Evolutionary conservation across 2,797 vertebrate species (phyloP), one percentile per base, ranked within the genome.

Genomic region (Rhinella marina): DNA sequence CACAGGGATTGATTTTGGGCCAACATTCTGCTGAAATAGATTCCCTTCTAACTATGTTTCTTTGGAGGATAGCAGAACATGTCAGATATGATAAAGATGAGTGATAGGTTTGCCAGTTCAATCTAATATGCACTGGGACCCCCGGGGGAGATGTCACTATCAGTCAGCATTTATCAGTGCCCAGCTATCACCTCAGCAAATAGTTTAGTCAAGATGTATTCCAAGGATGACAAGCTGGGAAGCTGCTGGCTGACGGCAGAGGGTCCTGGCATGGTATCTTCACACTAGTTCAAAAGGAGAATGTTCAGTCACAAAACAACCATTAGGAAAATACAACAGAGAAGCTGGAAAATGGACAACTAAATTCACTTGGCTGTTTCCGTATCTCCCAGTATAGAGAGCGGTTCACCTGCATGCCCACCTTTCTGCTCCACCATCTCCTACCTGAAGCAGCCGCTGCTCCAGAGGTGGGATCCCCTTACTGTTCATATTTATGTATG

Each of bases 31-130:
- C 73, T 89, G 41, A 86, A 52, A 57, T 87, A 85, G n/a, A 78
- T 52, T 32, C 72, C 84, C 68, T 89, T 66, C 25, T 8, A 73
- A 27, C 66, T 52, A 19, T 59, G 70, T 87, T 78, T 72, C 25
- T 82, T 85, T 77, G 79, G 54, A 88, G 66, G 76, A 70, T 81
- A 52, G 75, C 54, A 84, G 75, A 86, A 27, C 75, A 79, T 89
- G 27, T n/a, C 85, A 91, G 90, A 91, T 48, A 84, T 4, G 76
- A 72, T 64, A 57, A 23, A 0, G 88, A n/a, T 56, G 82, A 90
- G 1, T 9, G 2, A 90, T 90, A 50, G 84, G 61, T 48, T 90
- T 81, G 57, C 86, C 68, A 59, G 75, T 77, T 56, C 77, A 72
- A 87, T 87, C 19, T 76, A 77, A 50, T 81, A 86, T 70, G 75